A percentile compares a stretch with the other conserved stretches of the same genome.
phyloP scores from a whole-genome alignment of 2,888 invertebrate genomes.

The Fabriciana adippe region DNA sequence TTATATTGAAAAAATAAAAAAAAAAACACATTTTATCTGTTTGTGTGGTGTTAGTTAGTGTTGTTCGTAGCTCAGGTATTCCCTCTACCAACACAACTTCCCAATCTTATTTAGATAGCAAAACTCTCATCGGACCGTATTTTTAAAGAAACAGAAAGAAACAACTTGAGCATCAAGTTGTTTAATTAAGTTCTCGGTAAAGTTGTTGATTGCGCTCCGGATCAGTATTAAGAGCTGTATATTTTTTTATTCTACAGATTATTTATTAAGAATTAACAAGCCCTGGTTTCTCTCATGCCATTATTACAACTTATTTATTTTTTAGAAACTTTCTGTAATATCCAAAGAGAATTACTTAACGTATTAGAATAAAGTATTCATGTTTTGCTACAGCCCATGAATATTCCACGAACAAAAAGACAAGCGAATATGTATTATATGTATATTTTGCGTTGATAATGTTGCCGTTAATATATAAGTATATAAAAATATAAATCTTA shows the following conservation, averaged over 20 bases:
- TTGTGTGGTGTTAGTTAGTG: neutral
- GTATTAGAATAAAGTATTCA: no score
- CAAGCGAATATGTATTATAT: no score
- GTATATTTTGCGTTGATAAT: no score
- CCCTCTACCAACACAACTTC: neutral
- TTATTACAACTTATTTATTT: no score
- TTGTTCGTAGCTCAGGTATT: neutral
- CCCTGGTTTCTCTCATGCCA: no score
- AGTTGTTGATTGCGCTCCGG: constrained; percentile 16
- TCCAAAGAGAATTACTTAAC: no score
- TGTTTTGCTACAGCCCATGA: no score
- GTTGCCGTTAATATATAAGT: neutral
- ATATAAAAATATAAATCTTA: neutral
- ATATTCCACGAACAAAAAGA: no score
- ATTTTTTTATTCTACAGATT: constrained; percentile 5
- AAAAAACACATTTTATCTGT: no score
- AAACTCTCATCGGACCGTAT: neutral
- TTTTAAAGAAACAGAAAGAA: constrained; percentile 7
- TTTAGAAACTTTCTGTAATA: no score
- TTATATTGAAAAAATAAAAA: no score
- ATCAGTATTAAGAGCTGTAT: constrained; percentile 15
- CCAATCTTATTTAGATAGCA: neutral
- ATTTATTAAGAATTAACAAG: constrained; percentile 1
- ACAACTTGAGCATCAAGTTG: constrained; percentile 2
- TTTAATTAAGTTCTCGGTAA: constrained; percentile 12